Evolutionary conservation across 1,140 invertebrate genomes (phyloP).

Genomic region (Drosophila repletoides): DNA sequence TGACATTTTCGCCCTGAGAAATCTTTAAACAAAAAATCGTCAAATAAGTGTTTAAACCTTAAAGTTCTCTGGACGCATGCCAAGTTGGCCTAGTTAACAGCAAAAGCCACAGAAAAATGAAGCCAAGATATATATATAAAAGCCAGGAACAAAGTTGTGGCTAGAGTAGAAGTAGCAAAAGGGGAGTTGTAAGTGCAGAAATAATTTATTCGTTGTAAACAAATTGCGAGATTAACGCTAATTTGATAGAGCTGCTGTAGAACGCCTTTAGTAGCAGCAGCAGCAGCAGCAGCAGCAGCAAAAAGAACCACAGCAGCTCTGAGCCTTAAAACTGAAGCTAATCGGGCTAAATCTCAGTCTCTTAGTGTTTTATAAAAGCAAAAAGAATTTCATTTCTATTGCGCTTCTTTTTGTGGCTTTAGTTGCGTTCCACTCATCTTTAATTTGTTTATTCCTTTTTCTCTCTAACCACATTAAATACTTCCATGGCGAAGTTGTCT

Average conservation of each 20-base stretch:
- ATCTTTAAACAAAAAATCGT: neutral
- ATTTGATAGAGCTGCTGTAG: constrained; percentile 30
- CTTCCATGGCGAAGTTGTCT: too few relatives aligned
- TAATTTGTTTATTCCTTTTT: too few relatives aligned
- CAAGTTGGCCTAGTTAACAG: neutral
- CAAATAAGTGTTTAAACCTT: neutral
- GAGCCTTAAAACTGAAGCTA: neutral
- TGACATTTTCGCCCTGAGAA: too few relatives aligned
- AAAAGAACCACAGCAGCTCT: neutral
- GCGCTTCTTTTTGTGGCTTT: neutral
- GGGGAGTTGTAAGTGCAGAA: constrained; percentile 21
- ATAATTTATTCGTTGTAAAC: constrained; percentile 39
- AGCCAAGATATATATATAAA: neutral
- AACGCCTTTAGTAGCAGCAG: neutral
- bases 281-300: too few relatives aligned
- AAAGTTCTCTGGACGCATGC: constrained; percentile 17
- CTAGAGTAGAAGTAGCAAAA: neutral
- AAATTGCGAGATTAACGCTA: constrained; percentile 38
- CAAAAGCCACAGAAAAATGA: constrained; percentile 12
- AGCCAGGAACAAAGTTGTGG: neutral
- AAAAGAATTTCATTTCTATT: neutral
- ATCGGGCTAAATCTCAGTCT: neutral
- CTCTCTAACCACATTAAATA: too few relatives aligned
- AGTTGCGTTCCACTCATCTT: too few relatives aligned
- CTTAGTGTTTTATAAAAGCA: neutral